Base-by-base conservation (phyloP, 2,888 invertebrate species). In the Venusia cambrica region DNA sequence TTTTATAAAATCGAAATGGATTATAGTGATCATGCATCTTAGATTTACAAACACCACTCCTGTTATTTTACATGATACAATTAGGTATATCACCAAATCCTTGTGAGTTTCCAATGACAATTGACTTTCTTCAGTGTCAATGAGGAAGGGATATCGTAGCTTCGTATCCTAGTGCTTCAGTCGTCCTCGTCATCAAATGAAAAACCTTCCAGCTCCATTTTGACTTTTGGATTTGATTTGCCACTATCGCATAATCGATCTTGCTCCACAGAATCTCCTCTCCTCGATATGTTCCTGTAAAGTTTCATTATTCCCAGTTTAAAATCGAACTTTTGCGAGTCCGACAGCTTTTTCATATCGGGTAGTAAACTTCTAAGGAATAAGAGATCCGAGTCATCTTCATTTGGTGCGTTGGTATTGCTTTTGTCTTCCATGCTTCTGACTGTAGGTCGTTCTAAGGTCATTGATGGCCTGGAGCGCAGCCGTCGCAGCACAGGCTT, bases 261-360 rank as follows among this genome's bases (percentile, higher is more conserved):
- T 2, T 17, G 30, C 3, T 8, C 4, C 1, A 11, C 4, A 8
- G n/a, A n/a, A n/a, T n/a, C n/a, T n/a, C n/a, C n/a, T n/a, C n/a
- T n/a, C n/a, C 10, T 19, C 3, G 16, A 5, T 15, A 35, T 35
- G 6, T 35, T 35, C 7, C 14, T 35, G 5, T 35, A 35, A 8
- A 35, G 18, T 10, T 35, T 28, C 35, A 35, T 22, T 10, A 35
- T 9, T 4, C 35, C 35, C 17, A 35, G 6, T 3, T 35, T 35
- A 5, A 35, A 35, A 13, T 35, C 22, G 7, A 35, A 18, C 14
- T 35, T 35, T 2, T 35, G 22, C 2, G n/a, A 4, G 1, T 7
- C 12, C 2, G 21, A 22, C 2, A 35, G 3, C 10, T 9, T 16
- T n/a, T 35, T 22, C 12, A 35, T 35, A n/a, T 35, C 35, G 1